Conservation (phyloP, 2,888 invertebrate genomes). For the Coelinius sp. region DNA sequence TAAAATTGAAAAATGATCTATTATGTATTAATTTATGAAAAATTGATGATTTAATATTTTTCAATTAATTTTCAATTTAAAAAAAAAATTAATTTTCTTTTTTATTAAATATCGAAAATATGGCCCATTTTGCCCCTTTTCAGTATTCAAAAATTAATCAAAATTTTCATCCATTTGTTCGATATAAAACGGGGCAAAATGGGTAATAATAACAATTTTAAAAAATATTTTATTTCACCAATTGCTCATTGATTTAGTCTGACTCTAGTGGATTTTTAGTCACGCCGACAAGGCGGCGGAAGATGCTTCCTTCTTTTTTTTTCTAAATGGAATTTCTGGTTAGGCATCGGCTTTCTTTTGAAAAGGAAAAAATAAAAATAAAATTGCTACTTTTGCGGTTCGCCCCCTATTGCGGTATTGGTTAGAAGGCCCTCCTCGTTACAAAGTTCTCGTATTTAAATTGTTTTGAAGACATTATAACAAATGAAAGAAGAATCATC, state of each 20-base stretch:
- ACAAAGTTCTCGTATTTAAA: constrained; percentile 19
- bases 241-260: background rate
- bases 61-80: background rate
- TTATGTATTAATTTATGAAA: background rate
- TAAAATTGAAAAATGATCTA: background rate
- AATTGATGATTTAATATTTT: background rate
- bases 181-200: no score
- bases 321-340: constrained; percentile 15
- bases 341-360: constrained; percentile 6
- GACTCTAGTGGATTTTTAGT: constrained; percentile 1
- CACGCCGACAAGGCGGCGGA: constrained; percentile 26
- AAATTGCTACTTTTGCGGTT: constrained; percentile 29
- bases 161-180: no score
- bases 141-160: no score
- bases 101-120: no score
- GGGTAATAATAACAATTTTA: no score
- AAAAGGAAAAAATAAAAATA: background rate
- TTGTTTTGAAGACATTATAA: constrained; percentile 3
- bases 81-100: background rate
- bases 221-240: background rate
- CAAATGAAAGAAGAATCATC: background rate
- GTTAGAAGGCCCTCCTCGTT: constrained; percentile 15
- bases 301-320: constrained; percentile 4
- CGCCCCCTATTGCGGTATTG: constrained; percentile 24
- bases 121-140: no score